Conservation (phyloP, 2,888 invertebrate species). For the Platypus cylindrus region DNA sequence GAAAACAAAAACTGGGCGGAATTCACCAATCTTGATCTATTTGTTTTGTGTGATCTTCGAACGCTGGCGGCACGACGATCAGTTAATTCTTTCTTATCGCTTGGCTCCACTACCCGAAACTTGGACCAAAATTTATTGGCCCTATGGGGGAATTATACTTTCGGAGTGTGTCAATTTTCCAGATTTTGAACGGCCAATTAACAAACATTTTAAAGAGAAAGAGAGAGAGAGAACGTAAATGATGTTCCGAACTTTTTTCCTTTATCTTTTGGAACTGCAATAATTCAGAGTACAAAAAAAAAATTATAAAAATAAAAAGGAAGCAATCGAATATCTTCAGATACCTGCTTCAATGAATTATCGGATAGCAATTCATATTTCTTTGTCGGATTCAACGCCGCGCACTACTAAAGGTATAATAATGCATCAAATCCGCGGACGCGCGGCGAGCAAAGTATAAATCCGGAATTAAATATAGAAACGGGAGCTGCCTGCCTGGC, state of each 20-base stretch:
- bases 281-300: not conserved
- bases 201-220: not conserved
- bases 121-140: conserved; percentile 16
- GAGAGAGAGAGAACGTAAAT: not conserved
- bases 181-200: not conserved
- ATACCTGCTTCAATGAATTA: conserved; percentile 6
- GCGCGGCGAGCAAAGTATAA: conserved; percentile 36
- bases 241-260: too few species aligned
- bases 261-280: too few species aligned
- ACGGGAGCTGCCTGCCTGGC: conserved; percentile 24
- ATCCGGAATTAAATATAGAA: conserved; percentile 39
- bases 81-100: conserved; percentile 34
- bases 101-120: conserved; percentile 28
- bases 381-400: conserved; percentile 25
- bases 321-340: not conserved
- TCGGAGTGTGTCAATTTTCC: conserved; percentile 9
- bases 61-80: conserved; percentile 32
- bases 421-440: conserved; percentile 37
- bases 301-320: not conserved
- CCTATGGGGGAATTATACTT: conserved; percentile 13
- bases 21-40: conserved; percentile 35
- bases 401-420: conserved; percentile 37
- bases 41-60: conserved; percentile 37
- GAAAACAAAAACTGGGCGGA: conserved; percentile 23
- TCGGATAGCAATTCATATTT: conserved; percentile 13